Evolutionary conservation across 2,888 invertebrate species (phyloP).

Genomic region (Athalia circularis): DNA sequence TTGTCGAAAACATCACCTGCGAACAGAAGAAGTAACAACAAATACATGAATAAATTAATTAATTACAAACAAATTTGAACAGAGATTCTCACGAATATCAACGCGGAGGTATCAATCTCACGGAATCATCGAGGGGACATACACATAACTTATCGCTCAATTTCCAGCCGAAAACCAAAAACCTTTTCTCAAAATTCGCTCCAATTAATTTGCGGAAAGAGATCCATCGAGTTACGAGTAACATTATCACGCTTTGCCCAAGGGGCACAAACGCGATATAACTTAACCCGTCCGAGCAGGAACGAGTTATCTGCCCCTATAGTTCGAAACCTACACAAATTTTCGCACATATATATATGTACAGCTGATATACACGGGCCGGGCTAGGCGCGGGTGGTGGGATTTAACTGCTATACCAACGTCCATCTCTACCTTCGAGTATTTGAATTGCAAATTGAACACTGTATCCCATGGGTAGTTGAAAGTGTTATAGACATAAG

Average conservation of each 20-base stretch:
- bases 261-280: conserved; percentile 28
- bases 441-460: conserved; percentile 43
- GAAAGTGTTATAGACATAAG: conserved; percentile 13
- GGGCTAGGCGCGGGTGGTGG: neutral
- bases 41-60: neutral
- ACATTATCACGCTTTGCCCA: conserved; percentile 25
- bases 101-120: neutral
- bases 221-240: conserved; percentile 29
- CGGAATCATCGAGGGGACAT: neutral
- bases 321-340: conserved; percentile 5
- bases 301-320: conserved; percentile 4
- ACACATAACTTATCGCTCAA: neutral
- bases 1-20: conserved; percentile 46
- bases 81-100: neutral
- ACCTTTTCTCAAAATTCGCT: neutral
- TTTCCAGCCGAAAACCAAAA: neutral
- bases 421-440: conserved; percentile 13
- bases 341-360: neutral
- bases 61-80: conserved; percentile 5
- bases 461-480: neutral
- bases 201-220: conserved; percentile 22
- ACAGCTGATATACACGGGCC: neutral
- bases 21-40: conserved; percentile 8
- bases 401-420: conserved; percentile 36
- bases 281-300: conserved; percentile 23